Evolutionary conservation across 2,888 invertebrate genomes (phyloP), one percentile per base, ranked within the genome.

Genomic region (Hipparchia sbordonii): DNA sequence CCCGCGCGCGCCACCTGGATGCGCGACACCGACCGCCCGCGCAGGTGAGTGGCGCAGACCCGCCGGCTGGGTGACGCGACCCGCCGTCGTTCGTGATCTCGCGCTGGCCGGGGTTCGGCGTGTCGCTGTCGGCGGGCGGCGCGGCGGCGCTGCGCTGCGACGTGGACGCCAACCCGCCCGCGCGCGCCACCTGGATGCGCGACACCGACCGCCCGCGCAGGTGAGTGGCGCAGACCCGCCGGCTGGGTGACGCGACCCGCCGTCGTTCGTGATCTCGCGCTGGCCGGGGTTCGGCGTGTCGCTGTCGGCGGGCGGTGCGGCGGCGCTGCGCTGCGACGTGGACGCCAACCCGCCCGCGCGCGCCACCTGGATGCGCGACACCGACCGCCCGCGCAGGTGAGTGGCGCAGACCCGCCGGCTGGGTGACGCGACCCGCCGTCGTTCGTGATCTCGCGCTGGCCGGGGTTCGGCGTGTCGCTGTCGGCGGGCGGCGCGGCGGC

Each of bases 1-100:
- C 96, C 96, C 71, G 97, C 98, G 70, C 94, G 96, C 67, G 97
- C 98, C 67, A 95, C 97, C 82, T 98, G 98, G 98, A 96, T 97
- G 81, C 93, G 96, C 77, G 95, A 95, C 74, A 93, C 94, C 46
- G 86, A 86, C 74, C 12, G 74, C 94, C 72, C 95, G 59, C 93
- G 95, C 79, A 95, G 95, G 94, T 94, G 23, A 73, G 73, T 12
- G 23, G 23, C 23, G 23, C 23, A 23, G 23, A 23, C 23, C 23
- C 23, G 23, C 23, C 23, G 23, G 23, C 23, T 23, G 23, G 23
- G 23, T 23, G 23, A 23, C 23, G 23, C 23, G 9, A 39, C 10
- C 59, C 8, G 7, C 59, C 23, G 23, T 13, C 23, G 13, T 13
- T 13, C 59, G n/a, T 54, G 4, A 10, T 10, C 51, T 39, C 39